Evolutionary conservation across 2,113 vertebrate genomes (phyloP).

Genomic region (Pollimyrus isidori): DNA sequence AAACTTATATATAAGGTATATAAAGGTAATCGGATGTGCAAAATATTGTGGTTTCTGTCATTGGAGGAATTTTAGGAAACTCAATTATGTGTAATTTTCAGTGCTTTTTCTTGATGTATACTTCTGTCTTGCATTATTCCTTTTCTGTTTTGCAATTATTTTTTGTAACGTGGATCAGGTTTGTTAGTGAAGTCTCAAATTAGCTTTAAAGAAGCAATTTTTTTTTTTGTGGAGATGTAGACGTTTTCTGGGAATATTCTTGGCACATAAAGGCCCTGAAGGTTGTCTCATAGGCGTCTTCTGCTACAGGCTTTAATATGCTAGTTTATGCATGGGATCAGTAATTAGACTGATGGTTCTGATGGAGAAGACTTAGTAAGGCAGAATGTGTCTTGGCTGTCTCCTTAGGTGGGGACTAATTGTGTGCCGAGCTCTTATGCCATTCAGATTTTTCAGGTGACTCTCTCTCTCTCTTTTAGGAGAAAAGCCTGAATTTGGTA

Average conservation of each 20-base stretch:
- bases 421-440: slow-evolving; percentile 36
- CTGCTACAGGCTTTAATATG: background rate
- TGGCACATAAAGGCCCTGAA: background rate
- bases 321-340: background rate
- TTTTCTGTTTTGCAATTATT: background rate
- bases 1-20: background rate
- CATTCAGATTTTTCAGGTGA: slow-evolving; percentile 46
- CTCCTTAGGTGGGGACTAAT: slow-evolving; percentile 4
- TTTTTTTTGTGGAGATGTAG: background rate
- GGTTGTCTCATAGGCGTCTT: background rate
- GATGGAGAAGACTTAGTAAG: background rate
- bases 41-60: background rate
- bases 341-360: slow-evolving; percentile 54
- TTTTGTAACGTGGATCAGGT: background rate
- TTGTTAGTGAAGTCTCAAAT: background rate
- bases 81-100: background rate
- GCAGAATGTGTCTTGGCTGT: slow-evolving; percentile 35
- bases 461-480: slow-evolving; percentile 63
- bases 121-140: background rate
- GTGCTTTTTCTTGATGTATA: background rate
- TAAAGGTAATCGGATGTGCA: background rate
- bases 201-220: background rate
- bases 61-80: background rate
- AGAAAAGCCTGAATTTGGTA: slow-evolving; percentile 87
- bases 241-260: background rate